These are phyloP conservation scores for Hippopotamyrus pictus DNA, from an alignment of 2,797 vertebrate species.

Conservation along the genomic window DNA sequence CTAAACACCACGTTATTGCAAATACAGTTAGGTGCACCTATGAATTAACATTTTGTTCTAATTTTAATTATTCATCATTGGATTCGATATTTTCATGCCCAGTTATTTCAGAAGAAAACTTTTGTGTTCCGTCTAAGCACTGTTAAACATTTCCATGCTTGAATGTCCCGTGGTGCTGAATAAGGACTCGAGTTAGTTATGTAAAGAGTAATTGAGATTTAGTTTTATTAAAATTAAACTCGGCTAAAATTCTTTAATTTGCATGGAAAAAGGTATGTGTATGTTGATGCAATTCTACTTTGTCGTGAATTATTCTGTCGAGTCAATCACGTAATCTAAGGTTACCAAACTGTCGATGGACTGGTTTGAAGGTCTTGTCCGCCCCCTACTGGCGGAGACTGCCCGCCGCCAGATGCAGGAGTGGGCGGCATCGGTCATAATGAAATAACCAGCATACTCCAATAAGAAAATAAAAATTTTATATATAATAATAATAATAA, in stretches of 20 bases:
- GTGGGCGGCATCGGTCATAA: background rate
- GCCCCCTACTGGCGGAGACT: conserved; percentile 10
- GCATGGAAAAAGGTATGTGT: background rate
- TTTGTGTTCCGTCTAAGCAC: background rate
- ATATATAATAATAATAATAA: background rate
- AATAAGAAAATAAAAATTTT: background rate
- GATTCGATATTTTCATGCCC: background rate
- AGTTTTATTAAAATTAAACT: background rate
- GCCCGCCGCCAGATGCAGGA: background rate
- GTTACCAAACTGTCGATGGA: background rate
- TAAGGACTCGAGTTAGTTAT: background rate
- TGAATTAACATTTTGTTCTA: background rate
- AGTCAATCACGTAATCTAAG: background rate
- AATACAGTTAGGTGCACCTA: background rate
- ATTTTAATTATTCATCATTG: background rate
- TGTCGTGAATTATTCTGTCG: background rate
- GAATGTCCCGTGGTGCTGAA: background rate
- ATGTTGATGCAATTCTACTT: background rate
- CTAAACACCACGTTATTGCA: background rate
- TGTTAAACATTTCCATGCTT: background rate
- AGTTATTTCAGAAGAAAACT: background rate
- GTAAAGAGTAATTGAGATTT: background rate
- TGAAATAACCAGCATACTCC: background rate
- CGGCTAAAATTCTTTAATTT: background rate
- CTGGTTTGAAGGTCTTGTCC: conserved; percentile 10